Evolutionary conservation across 2,113 vertebrate species (phyloP).

Genomic region (Marmota flaviventris): DNA sequence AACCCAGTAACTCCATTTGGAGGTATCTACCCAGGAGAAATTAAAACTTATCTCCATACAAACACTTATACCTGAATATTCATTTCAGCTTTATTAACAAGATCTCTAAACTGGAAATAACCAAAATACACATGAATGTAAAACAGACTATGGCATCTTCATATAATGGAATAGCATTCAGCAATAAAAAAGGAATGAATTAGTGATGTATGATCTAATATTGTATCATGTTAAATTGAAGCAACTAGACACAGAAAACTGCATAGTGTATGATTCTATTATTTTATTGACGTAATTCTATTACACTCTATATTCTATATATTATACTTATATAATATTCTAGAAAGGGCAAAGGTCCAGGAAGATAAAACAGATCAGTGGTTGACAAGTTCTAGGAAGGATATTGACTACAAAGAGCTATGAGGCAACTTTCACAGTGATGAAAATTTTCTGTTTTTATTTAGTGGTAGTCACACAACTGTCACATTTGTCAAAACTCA

Average conservation of each 20-base stretch:
- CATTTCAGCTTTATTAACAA: constrained; percentile 24
- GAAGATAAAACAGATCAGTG: neutral
- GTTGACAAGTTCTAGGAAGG: neutral
- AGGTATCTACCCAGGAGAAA: neutral
- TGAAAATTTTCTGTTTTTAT: constrained; percentile 14
- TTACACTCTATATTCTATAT: neutral
- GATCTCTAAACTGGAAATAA: neutral
- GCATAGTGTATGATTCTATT: neutral
- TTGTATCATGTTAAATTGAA: neutral
- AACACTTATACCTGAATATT: neutral
- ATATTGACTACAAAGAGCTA: too few relatives aligned
- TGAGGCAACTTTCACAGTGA: neutral
- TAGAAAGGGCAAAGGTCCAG: neutral
- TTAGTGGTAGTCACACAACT: constrained; percentile 21
- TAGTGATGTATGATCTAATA: neutral
- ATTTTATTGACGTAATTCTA: neutral
- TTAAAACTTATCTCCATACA: neutral
- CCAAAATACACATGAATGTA: neutral
- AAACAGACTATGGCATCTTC: neutral
- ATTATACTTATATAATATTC: neutral
- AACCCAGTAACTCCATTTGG: neutral
- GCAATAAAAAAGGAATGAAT: neutral
- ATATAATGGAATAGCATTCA: neutral
- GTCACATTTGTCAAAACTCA: constrained; percentile 47
- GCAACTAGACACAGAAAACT: neutral